A percentile compares a stretch with the other conserved stretches of the same genome.
These are phyloP conservation scores for Phanerotoma sp. DNA, from an alignment of 2,888 invertebrate genomes.

Conservation along the genomic window DNA sequence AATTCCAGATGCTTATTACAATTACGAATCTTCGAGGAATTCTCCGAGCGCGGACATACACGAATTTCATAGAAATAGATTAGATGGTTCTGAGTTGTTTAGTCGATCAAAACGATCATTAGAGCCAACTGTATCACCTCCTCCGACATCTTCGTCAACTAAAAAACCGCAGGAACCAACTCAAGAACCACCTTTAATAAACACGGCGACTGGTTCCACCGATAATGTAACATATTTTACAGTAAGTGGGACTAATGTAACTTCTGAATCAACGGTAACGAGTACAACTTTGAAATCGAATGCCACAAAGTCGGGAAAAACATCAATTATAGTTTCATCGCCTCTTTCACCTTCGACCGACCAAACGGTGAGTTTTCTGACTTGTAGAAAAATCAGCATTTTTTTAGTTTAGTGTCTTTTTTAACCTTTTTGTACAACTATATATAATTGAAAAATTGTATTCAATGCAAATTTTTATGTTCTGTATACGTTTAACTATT, in stretches of 20 bases:
- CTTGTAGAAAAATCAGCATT: background rate
- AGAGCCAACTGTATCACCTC: slow-evolving; percentile 9
- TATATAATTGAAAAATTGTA: no score
- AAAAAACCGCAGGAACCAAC: slow-evolving; percentile 6
- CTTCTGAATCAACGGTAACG: slow-evolving; percentile 11
- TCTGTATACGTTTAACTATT: no score
- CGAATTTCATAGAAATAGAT: slow-evolving; percentile 12
- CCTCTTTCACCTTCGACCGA: slow-evolving; percentile 34
- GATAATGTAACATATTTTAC: slow-evolving; percentile 41
- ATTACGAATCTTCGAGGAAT: slow-evolving; percentile 25
- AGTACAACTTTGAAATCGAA: slow-evolving; percentile 19
- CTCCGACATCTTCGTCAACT: slow-evolving; percentile 6
- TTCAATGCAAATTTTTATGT: no score
- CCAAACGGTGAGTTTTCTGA: slow-evolving; percentile 24
- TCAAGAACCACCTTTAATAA: slow-evolving; percentile 28
- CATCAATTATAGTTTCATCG: slow-evolving; percentile 34
- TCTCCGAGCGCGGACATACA: slow-evolving; percentile 16
- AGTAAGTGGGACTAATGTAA: slow-evolving; percentile 26
- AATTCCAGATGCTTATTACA: slow-evolving; percentile 38
- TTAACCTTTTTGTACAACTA: slow-evolving; percentile 6
- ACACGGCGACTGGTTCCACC: slow-evolving; percentile 25
- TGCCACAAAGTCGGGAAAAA: slow-evolving; percentile 21
- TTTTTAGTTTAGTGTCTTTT: background rate
- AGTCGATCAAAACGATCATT: slow-evolving; percentile 25
- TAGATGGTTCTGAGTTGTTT: slow-evolving; percentile 12